Evolutionary conservation across 2,113 vertebrate species (phyloP).

Genomic region (Hypanus sabinus): DNA sequence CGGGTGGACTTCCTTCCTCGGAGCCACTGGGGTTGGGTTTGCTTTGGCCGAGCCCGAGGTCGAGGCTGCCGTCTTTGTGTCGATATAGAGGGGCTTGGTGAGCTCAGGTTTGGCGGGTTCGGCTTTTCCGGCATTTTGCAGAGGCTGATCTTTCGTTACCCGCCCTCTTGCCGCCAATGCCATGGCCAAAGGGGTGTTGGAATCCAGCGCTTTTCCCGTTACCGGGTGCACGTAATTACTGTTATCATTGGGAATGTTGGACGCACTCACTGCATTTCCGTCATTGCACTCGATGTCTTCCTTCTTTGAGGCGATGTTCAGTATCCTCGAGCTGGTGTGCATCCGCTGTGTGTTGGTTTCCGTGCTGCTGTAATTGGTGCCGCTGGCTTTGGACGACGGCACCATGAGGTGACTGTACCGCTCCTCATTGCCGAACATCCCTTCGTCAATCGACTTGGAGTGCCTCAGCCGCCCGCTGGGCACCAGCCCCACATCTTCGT

Average conservation of each 20-base stretch:
- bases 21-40: slow-evolving; percentile 60
- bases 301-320: slow-evolving; percentile 63
- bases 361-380: slow-evolving; percentile 68
- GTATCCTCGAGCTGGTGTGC: slow-evolving; percentile 64
- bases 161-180: slow-evolving; percentile 84
- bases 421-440: slow-evolving; percentile 70
- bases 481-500: slow-evolving; percentile 72
- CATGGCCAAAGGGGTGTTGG: slow-evolving; percentile 81
- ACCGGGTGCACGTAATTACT: slow-evolving; percentile 82
- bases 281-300: slow-evolving; percentile 66
- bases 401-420: slow-evolving; percentile 61
- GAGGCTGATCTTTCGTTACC: slow-evolving; percentile 81
- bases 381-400: slow-evolving; percentile 53
- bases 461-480: slow-evolving; percentile 67
- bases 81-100: slow-evolving; percentile 88
- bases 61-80: slow-evolving; percentile 78
- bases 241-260: slow-evolving; percentile 44
- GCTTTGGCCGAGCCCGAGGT: slow-evolving; percentile 59
- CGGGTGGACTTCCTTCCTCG: slow-evolving; percentile 76
- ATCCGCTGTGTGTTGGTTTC: slow-evolving; percentile 63
- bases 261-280: slow-evolving; percentile 54
- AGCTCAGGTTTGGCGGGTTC: slow-evolving; percentile 78
- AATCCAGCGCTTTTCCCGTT: slow-evolving; percentile 80
- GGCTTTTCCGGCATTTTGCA: slow-evolving; percentile 67
- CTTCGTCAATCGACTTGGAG: slow-evolving; percentile 81